Evolutionary conservation across 2,888 invertebrate species (phyloP).

Genomic region (Arctia plantaginis): DNA sequence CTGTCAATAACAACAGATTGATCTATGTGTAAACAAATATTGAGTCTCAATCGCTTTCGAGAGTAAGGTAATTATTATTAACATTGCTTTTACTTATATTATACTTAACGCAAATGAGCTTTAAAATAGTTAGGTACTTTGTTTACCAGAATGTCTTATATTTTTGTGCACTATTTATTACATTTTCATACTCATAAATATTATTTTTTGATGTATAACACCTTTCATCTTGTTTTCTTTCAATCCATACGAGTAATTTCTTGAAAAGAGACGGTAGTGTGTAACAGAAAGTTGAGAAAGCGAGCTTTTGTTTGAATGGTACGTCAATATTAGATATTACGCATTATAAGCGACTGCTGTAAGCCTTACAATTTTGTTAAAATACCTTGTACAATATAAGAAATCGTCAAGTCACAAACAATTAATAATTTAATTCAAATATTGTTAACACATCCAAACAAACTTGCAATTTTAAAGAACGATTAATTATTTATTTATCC

Average conservation of each 20-base stretch:
- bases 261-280: background rate
- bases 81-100: too few species aligned
- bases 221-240: background rate
- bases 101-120: too few species aligned
- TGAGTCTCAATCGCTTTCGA: too few species aligned
- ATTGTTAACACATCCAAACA: background rate
- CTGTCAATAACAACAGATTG: too few species aligned
- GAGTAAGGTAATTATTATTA: too few species aligned
- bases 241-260: background rate
- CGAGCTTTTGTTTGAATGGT: background rate
- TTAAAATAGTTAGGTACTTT: background rate
- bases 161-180: background rate
- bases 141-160: background rate
- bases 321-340: background rate
- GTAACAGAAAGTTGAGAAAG: background rate
- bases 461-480: constrained; percentile 8
- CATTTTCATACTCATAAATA: too few species aligned
- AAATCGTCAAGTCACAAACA: too few species aligned
- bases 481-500: constrained; percentile 19
- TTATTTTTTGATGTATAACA: background rate
- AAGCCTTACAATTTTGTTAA: too few species aligned
- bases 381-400: too few species aligned
- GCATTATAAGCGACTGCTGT: too few species aligned
- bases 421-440: constrained; percentile 10
- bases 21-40: too few species aligned